Evolutionary conservation across 2,113 vertebrate species (phyloP).

Genomic region (Paralichthys olivaceus): DNA sequence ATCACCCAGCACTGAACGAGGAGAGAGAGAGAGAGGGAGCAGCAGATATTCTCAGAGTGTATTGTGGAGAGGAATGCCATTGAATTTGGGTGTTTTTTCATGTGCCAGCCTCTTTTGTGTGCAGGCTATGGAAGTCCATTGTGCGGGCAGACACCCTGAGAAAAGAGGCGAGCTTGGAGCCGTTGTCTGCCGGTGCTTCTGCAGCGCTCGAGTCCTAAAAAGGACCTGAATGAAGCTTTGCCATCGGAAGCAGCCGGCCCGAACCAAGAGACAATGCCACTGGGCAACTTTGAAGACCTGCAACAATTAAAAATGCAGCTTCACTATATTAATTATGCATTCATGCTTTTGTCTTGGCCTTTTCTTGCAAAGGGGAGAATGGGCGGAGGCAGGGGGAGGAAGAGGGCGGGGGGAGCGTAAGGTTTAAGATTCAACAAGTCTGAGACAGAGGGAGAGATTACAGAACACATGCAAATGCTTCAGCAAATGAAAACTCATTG

Average conservation of each 20-base stretch:
- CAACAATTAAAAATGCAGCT: slow-evolving; percentile 78
- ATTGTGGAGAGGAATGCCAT: slow-evolving; percentile 84
- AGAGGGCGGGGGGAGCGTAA: neutral
- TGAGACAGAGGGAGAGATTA: slow-evolving; percentile 51
- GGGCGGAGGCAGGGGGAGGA: neutral
- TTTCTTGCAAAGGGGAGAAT: slow-evolving; percentile 16
- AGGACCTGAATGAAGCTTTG: slow-evolving; percentile 76
- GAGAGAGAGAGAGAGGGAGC: slow-evolving; percentile 33
- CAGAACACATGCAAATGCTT: slow-evolving; percentile 46
- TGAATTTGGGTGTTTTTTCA: slow-evolving; percentile 80
- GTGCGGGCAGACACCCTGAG: slow-evolving; percentile 82
- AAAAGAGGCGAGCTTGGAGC: slow-evolving; percentile 78
- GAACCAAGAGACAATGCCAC: slow-evolving; percentile 75
- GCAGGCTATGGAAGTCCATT: slow-evolving; percentile 81
- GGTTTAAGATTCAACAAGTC: slow-evolving; percentile 67
- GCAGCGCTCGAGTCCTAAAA: slow-evolving; percentile 56
- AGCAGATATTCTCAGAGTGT: slow-evolving; percentile 67
- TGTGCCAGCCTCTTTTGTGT: slow-evolving; percentile 79
- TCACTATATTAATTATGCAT: slow-evolving; percentile 80
- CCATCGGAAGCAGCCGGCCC: slow-evolving; percentile 78
- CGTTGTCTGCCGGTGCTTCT: slow-evolving; percentile 80
- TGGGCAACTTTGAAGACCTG: slow-evolving; percentile 78
- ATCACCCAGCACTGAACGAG: slow-evolving; percentile 41
- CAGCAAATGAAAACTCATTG: slow-evolving; percentile 30
- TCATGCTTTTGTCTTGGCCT: slow-evolving; percentile 69